Percentiles rank a stretch among this genome's conserved stretches.
Conservation (phyloP, 30 jellyfish, hydroid and myxozoan genomes). For the Chironex yamaguchii region DNA sequence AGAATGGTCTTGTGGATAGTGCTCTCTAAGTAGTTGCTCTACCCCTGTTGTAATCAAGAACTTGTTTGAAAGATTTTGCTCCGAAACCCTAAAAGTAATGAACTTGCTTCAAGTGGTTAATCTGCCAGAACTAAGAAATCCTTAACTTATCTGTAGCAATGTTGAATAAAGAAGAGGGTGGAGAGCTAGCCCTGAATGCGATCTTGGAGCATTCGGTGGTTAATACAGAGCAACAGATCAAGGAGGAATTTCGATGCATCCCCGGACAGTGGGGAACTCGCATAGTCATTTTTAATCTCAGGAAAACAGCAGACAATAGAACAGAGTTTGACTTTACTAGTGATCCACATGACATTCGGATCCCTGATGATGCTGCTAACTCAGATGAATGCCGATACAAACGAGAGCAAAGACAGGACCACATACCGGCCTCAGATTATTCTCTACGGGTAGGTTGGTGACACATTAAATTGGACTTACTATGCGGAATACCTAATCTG, state of each 20-base stretch:
- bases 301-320: constrained; percentile 58
- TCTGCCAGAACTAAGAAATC: too few relatives aligned
- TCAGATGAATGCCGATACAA: constrained; percentile 86
- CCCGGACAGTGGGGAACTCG: constrained; percentile 83
- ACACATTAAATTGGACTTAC: too few relatives aligned
- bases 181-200: constrained; percentile 51
- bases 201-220: constrained; percentile 75
- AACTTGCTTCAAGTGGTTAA: too few relatives aligned
- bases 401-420: constrained; percentile 94
- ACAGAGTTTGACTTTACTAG: constrained; percentile 81
- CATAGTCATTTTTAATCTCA: constrained; percentile 74
- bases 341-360: constrained; percentile 76
- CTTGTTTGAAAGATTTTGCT: too few relatives aligned
- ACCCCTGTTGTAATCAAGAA: too few relatives aligned
- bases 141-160: constrained; percentile 16
- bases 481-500: too few relatives aligned
- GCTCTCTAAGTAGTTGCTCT: too few relatives aligned
- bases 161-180: constrained; percentile 61
- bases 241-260: constrained; percentile 76
- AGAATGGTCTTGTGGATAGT: too few relatives aligned
- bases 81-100: too few relatives aligned
- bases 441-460: constrained; percentile 81
- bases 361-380: constrained; percentile 85
- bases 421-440: constrained; percentile 95
- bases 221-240: constrained; percentile 42